A percentile compares a stretch with the other conserved stretches of the same genome.
Evolutionary conservation across 2,113 vertebrate species (phyloP).

Genomic region (Cheirogaleus medius): DNA sequence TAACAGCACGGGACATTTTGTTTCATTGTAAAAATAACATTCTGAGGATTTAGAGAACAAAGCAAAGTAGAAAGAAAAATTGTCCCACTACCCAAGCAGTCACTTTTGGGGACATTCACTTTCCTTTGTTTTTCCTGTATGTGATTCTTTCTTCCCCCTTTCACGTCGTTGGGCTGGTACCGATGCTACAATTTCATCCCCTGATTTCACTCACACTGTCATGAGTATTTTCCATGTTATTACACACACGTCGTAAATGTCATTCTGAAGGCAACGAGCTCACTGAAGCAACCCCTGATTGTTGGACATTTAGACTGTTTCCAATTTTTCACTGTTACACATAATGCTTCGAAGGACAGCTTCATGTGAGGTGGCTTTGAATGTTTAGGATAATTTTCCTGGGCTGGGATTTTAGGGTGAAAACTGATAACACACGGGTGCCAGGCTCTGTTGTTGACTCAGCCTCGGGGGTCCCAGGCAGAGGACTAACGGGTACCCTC

Average conservation of each 20-base stretch:
- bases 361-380: background rate
- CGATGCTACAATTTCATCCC: background rate
- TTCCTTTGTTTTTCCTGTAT: background rate
- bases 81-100: background rate
- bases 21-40: background rate
- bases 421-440: fast-evolving
- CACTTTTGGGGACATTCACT: background rate
- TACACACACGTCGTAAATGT: conserved; percentile 12
- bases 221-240: conserved; percentile 36
- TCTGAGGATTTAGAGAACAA: background rate
- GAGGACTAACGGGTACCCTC: background rate
- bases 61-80: background rate
- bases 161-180: background rate
- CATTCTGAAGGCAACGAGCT: background rate
- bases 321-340: background rate
- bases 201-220: background rate
- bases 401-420: background rate
- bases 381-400: background rate
- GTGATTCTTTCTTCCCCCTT: background rate
- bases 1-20: too few relatives aligned
- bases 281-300: background rate
- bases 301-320: background rate
- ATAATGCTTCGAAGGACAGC: background rate
- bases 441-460: fast-evolving
- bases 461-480: background rate